phyloP scores from a whole-genome alignment of 2,888 invertebrate genomes.

The Eutolmus rufibarbis region DNA sequence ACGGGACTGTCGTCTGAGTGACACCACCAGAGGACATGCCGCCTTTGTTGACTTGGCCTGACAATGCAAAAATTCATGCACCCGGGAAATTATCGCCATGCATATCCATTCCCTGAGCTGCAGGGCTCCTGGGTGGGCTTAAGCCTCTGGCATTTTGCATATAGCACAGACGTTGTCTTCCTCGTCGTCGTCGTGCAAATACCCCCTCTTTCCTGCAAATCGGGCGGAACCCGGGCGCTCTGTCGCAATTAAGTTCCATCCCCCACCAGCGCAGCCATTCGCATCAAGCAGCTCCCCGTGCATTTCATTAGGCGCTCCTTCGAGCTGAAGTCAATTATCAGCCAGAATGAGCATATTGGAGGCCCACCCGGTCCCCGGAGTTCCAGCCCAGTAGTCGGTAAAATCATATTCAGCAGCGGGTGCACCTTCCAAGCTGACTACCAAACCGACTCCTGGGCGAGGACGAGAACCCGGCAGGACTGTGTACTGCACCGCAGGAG shows the following conservation, averaged over 20 bases:
- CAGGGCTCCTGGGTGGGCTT: neutral
- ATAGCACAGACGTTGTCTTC: neutral
- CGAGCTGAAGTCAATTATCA: constrained; percentile 32
- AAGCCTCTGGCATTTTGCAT: neutral
- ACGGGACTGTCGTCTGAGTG: constrained; percentile 14
- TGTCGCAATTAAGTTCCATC: constrained; percentile 23
- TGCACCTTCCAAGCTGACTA: neutral
- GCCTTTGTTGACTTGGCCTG: constrained; percentile 25
- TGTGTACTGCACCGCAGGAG: neutral
- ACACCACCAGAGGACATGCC: neutral
- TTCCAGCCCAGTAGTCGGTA: neutral
- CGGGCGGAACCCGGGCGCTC: neutral
- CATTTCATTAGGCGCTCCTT: constrained; percentile 33
- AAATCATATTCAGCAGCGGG: neutral
- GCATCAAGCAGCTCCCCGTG: neutral
- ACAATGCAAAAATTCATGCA: constrained; percentile 16
- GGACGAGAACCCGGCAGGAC: neutral
- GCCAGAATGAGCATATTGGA: neutral
- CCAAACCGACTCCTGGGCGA: neutral
- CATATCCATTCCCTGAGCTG: neutral
- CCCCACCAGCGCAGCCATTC: neutral
- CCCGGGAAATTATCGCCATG: constrained; percentile 6
- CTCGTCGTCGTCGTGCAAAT: neutral
- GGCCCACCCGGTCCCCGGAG: neutral
- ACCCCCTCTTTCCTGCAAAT: neutral